These are phyloP conservation scores for Drosophila atripex DNA, from an alignment of 2,888 invertebrate species.

Conservation along the genomic window DNA sequence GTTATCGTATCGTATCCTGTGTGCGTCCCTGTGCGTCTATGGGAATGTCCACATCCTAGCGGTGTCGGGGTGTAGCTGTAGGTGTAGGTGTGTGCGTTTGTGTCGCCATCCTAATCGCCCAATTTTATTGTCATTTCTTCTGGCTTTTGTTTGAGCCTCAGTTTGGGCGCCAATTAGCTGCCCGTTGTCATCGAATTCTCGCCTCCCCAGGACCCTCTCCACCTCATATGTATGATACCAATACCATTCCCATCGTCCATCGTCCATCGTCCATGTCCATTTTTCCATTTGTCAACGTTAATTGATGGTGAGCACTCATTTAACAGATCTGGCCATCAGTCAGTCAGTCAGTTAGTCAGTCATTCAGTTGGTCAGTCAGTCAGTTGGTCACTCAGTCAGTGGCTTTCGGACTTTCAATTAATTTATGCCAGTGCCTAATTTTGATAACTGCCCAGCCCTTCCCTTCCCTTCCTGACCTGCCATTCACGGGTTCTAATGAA, in stretches of 20 bases:
- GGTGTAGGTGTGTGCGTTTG: constrained; percentile 20
- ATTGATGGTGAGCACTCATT: constrained; percentile 77
- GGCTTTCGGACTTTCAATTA: constrained; percentile 54
- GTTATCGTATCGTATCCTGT: constrained; percentile 51
- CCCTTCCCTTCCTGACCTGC: constrained; percentile 19
- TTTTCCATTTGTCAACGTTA: constrained; percentile 76
- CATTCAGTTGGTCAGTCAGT: constrained; percentile 20
- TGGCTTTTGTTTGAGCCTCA: constrained; percentile 71
- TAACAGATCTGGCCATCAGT: constrained; percentile 42
- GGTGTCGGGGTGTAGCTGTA: constrained; percentile 1
- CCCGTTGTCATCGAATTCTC: constrained; percentile 45
- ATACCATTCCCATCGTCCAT: not conserved
- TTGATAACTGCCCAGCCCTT: constrained; percentile 63
- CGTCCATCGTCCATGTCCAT: constrained; percentile 13
- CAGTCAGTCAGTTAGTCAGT: constrained; percentile 18
- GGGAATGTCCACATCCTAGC: constrained; percentile 17
- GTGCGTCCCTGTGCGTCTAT: constrained; percentile 18
- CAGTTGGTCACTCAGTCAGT: constrained; percentile 17
- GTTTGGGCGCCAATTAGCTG: constrained; percentile 71
- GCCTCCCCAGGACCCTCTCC: constrained; percentile 12
- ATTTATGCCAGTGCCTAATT: constrained; percentile 69
- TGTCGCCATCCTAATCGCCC: constrained; percentile 53
- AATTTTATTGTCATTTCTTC: constrained; percentile 75
- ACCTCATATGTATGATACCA: not conserved
- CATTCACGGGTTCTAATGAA: constrained; percentile 43